Evolutionary conservation across 1,140 invertebrate species (phyloP).

Genomic region (Phymastichus coffea): DNA sequence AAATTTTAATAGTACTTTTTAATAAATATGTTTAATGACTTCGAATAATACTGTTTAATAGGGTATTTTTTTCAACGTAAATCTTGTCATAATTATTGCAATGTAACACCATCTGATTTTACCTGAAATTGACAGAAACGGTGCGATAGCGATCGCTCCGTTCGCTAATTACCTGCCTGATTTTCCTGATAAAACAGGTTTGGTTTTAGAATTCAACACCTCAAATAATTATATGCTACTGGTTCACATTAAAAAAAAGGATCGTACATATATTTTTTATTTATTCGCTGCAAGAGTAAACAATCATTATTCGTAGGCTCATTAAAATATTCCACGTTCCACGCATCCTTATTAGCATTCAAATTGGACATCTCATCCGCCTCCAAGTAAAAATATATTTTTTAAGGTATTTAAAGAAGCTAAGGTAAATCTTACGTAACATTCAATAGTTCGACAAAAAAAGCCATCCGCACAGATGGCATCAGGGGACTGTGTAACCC

Average conservation of each 20-base stretch:
- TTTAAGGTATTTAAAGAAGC: too few species aligned
- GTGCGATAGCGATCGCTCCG: conserved; percentile 11
- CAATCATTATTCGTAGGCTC: too few species aligned
- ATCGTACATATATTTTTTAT: too few species aligned
- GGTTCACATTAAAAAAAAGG: too few species aligned
- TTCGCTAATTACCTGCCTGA: conserved; percentile 19
- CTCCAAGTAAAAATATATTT: too few species aligned
- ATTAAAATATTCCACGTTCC: too few species aligned
- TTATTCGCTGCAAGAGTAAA: too few species aligned
- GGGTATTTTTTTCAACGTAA: conserved; percentile 9
- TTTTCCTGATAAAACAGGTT: conserved; percentile 21
- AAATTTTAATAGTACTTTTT: too few species aligned
- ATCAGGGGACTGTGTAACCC: background rate
- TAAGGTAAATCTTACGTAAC: too few species aligned
- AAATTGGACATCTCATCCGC: too few species aligned
- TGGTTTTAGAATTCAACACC: conserved; percentile 21
- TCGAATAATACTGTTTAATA: conserved; percentile 6
- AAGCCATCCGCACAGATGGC: background rate
- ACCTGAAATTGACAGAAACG: conserved; percentile 11
- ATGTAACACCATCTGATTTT: conserved; percentile 1
- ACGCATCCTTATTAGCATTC: too few species aligned
- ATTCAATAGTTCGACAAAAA: too few species aligned
- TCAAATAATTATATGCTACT: background rate
- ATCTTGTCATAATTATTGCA: conserved; percentile 8
- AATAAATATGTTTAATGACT: background rate